Evolutionary conservation across 2,113 vertebrate genomes (phyloP), one percentile per base, ranked within the genome.

Genomic region (Meleagris gallopavo): DNA sequence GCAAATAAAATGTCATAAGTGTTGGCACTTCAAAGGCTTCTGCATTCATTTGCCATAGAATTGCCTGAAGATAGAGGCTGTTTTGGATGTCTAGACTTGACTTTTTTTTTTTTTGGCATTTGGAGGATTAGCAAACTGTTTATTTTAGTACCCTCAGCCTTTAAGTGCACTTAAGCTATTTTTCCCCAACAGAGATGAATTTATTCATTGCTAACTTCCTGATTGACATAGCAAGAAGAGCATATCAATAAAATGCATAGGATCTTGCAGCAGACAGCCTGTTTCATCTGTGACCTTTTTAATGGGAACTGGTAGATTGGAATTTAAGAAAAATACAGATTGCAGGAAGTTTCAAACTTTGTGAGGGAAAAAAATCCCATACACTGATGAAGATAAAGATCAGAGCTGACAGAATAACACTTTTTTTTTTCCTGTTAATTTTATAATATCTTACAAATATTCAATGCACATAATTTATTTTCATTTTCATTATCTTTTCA

Each of bases 71-170:
- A 76, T 50, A 66, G 19, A 83, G 34, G 30, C 58, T 94, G 74
- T 25, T 93, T 91, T 90, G 76, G 55, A 85, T 70, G 62, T 78
- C 41, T 65, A 93, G 75, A 13, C 12, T 88, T 92, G 11, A 12
- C 4, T 93, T 94, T 92, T 92, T 94, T 93, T 93, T 93, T 92
- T 93, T 94, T 96, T 97, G 96, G 75, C 94, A 91, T 95, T 90
- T 93, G 46, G 81, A 93, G 62, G 73, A 94, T 92, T 94, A 95
- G 58, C 83, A 92, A 79, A 13, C 60, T 96, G 92, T 97, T 95
- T 95, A 88, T 94, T 90, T 84, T 86, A 52, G 70, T 83, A 64
- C 76, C 55, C 60, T 92, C 91, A 93, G 66, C 71, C 65, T 93
- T 88, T 88, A 95, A 97, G 95, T 87, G 90, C 83, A 79, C 88